Evolutionary conservation across 2,888 invertebrate genomes (phyloP), one percentile per base, ranked within the genome.

Genomic region (Lagria hirta): DNA sequence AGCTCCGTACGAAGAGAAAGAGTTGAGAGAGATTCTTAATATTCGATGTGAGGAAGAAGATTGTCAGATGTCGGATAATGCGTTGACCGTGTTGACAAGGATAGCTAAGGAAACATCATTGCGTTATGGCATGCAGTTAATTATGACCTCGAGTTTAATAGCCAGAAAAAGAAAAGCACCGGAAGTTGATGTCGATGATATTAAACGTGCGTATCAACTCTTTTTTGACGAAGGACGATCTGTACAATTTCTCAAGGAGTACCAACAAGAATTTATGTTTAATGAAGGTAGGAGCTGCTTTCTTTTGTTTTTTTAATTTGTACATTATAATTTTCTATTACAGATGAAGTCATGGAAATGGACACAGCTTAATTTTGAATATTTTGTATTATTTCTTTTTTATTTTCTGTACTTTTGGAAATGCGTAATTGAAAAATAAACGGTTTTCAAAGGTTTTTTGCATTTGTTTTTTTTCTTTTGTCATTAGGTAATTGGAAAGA

Each of bases 101-200:
- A 93, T 99, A 24, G 95, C 95, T 1, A 82, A 86, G 6, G 94
- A 95, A 67, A 94, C 97, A 0, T 95, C 95, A 0, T 76, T 99
- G 7, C 82, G 99, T 43, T 99, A 99, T 73, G 91, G 96, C 16
- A 98, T 99, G 69, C 99, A 99, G 66, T 80, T 99, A 17, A 98
- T 99, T 58, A 95, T 96, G 17, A 91, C 95, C 0, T 89, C 98
- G 0, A 88, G 89, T 54, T 81, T 99, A n/a, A 91, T 97, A n/a
- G 85, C 93, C 37, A 80, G 86, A 28, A 84, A 92, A 57, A 80
- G 95, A 55, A 96, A 95, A 73, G 89, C 88, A 0, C 80, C 82
- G 2, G 88, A 90, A 76, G 88, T 90, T 2, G 69, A 66, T 20
- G 88, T 93, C 52, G 93, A 92, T 30, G 98, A 99, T 64, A 87